Percentiles rank a stretch among this genome's conserved stretches.
Evolutionary conservation across 2,797 vertebrate species (phyloP).

Genomic region (Premnoplex brunnescens): DNA sequence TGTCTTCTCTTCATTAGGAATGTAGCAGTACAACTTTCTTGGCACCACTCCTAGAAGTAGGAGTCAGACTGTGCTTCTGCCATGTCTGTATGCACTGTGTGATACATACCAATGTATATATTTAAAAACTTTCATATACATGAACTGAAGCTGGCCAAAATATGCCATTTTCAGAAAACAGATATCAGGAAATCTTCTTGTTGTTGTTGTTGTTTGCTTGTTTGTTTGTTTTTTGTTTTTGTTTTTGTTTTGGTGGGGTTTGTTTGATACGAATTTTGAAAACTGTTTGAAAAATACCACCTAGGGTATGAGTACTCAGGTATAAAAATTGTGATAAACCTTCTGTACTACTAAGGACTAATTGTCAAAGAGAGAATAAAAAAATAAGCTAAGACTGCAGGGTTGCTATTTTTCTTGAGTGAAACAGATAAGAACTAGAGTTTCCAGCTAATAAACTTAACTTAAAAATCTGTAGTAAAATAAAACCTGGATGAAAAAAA

Average conservation of each 20-base stretch:
- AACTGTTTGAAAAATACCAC: neutral
- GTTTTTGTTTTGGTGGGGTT: neutral
- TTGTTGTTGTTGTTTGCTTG: too few species aligned
- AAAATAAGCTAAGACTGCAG: neutral
- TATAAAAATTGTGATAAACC: neutral
- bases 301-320: neutral
- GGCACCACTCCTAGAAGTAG: rapidly evolving
- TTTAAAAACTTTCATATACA: neutral
- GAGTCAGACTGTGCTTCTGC: neutral
- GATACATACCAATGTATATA: neutral
- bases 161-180: neutral
- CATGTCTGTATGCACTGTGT: neutral
- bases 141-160: neutral
- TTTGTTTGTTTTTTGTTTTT: neutral
- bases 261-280: neutral
- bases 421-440: neutral
- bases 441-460: neutral
- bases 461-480: neutral
- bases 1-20: neutral
- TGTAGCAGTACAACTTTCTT: neutral
- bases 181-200: neutral
- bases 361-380: neutral
- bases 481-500: neutral
- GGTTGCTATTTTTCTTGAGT: neutral
- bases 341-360: neutral